Evolutionary conservation across 2,888 invertebrate species (phyloP).

Genomic region (Ennomos fuscantarius): DNA sequence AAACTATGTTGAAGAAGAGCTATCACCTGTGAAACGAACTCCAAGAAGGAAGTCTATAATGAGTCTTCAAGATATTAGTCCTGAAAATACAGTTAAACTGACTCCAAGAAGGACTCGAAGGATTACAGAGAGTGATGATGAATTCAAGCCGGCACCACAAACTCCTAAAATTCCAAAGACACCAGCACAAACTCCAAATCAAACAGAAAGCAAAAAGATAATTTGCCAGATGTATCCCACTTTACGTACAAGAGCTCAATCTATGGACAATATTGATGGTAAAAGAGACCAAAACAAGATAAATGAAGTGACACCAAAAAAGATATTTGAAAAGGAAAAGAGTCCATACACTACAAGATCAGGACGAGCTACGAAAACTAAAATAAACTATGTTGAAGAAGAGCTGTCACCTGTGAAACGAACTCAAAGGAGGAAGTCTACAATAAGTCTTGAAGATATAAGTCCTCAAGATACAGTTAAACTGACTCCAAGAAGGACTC

Average conservation of each 20-base stretch:
- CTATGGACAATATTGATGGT: slow-evolving; percentile 67
- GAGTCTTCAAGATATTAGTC: too few species aligned
- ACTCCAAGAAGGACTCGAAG: too few species aligned
- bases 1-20: slow-evolving; percentile 63
- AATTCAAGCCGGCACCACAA: slow-evolving; percentile 46
- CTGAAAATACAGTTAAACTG: too few species aligned
- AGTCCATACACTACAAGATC: slow-evolving; percentile 57
- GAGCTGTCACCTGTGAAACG: slow-evolving; percentile 60
- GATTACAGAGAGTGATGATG: too few species aligned
- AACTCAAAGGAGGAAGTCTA: slow-evolving; percentile 49
- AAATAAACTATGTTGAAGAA: slow-evolving; percentile 61
- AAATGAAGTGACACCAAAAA: slow-evolving; percentile 57
- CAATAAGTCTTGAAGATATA: slow-evolving; percentile 11
- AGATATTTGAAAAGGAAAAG: slow-evolving; percentile 62
- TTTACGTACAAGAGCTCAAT: slow-evolving; percentile 64
- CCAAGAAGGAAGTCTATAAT: slow-evolving; percentile 43
- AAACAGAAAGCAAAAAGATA: slow-evolving; percentile 62
- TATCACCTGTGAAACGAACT: slow-evolving; percentile 59
- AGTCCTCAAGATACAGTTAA: slow-evolving; percentile 39
- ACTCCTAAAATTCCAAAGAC: slow-evolving; percentile 54
- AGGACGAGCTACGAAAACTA: slow-evolving; percentile 55
- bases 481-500: slow-evolving; percentile 58
- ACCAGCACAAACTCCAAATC: slow-evolving; percentile 58
- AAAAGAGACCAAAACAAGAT: neutral
- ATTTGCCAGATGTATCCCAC: slow-evolving; percentile 71